phyloP scores from a whole-genome alignment of 2,888 invertebrate species.

The Crossocerus cetratus region DNA sequence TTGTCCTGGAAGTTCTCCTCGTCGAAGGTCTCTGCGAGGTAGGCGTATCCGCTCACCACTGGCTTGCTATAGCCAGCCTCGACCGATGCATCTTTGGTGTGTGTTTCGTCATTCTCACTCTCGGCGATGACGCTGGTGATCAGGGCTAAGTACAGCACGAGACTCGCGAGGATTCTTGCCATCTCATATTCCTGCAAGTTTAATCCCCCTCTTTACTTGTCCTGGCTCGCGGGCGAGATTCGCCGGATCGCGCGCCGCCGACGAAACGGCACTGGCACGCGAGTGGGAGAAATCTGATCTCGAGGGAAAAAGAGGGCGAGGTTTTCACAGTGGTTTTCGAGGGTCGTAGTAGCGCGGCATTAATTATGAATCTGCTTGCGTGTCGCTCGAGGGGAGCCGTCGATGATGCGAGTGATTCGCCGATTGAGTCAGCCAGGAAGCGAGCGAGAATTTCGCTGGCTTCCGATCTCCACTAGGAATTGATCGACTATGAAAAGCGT shows the following conservation, averaged over 20 bases:
- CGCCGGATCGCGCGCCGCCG: too few relatives aligned
- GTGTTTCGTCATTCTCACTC: constrained; percentile 52
- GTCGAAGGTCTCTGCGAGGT: constrained; percentile 93
- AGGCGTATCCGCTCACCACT: constrained; percentile 80
- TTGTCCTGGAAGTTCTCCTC: constrained; percentile 84
- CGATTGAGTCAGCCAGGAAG: neutral
- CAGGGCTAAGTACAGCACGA: constrained; percentile 49
- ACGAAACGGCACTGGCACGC: too few relatives aligned
- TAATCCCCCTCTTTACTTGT: too few relatives aligned
- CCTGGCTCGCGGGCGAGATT: too few relatives aligned
- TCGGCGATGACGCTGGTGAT: constrained; percentile 49
- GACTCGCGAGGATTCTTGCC: constrained; percentile 59
- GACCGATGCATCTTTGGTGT: constrained; percentile 38
- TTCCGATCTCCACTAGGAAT: too few relatives aligned
- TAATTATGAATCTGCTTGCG: constrained; percentile 4
- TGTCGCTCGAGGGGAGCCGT: neutral
- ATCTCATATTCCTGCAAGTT: constrained; percentile 62
- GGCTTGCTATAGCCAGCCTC: constrained; percentile 84
- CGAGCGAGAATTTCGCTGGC: neutral
- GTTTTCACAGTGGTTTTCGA: neutral
- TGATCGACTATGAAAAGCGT: too few relatives aligned
- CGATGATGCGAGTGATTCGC: neutral
- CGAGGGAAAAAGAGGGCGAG: neutral
- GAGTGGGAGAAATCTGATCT: too few relatives aligned
- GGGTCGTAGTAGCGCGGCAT: neutral